Conservation (phyloP, 2,888 invertebrate genomes). For the Caenorhabditis angaria region DNA sequence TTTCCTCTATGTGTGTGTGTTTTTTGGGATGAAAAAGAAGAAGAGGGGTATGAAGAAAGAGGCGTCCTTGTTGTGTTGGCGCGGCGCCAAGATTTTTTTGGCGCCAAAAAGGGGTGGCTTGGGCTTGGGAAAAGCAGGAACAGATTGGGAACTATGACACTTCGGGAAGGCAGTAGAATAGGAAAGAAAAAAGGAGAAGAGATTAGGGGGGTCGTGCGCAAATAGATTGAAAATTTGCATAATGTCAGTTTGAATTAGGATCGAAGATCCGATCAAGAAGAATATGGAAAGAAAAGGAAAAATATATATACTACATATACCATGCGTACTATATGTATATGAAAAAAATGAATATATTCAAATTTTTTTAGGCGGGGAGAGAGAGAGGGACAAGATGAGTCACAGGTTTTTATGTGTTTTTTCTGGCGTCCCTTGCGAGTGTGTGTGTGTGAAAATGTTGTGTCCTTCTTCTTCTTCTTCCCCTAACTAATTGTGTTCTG, state of each 20-base stretch:
- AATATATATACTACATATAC: too few relatives aligned
- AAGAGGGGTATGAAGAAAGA: slow-evolving; percentile 17
- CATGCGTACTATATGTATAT: too few relatives aligned
- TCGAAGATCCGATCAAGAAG: slow-evolving; percentile 1
- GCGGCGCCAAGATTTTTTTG: slow-evolving; percentile 1
- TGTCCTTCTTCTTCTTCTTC: not conserved
- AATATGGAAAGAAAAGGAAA: not conserved
- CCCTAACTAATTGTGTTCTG: too few relatives aligned
- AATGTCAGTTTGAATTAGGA: slow-evolving; percentile 2
- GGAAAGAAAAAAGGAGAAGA: not conserved
- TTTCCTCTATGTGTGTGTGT: slow-evolving; percentile 14
- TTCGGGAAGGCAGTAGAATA: too few relatives aligned
- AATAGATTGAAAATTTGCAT: not conserved
- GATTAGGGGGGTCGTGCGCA: not conserved
- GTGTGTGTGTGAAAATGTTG: not conserved
- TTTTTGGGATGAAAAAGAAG: slow-evolving; percentile 20
- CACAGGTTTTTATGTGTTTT: not conserved
- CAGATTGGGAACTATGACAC: too few relatives aligned
- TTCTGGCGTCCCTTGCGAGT: too few relatives aligned
- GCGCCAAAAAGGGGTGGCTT: too few relatives aligned
- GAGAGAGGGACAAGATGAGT: not conserved
- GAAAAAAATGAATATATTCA: not conserved
- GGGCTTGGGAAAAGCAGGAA: too few relatives aligned
- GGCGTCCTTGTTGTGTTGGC: slow-evolving; percentile 5
- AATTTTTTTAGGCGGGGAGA: not conserved